Evolutionary conservation across 2,888 invertebrate species (phyloP).

Genomic region (Ophioninae sp.): DNA sequence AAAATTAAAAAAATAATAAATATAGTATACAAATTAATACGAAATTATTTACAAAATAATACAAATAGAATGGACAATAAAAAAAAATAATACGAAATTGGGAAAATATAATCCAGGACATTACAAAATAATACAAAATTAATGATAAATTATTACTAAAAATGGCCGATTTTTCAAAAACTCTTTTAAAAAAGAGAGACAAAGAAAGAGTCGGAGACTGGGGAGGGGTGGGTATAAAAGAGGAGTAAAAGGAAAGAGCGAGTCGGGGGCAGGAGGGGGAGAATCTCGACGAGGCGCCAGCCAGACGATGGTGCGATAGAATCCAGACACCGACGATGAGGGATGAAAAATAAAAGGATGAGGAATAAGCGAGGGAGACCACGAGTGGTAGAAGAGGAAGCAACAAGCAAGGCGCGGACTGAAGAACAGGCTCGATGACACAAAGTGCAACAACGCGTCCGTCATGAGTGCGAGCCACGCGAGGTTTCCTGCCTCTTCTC

Average conservation of each 20-base stretch:
- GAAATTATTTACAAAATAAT: too few relatives aligned
- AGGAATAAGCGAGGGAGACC: slow-evolving; percentile 37
- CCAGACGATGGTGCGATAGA: slow-evolving; percentile 51
- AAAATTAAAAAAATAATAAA: too few relatives aligned
- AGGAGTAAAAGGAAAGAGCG: slow-evolving; percentile 1
- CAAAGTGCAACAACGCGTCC: slow-evolving; percentile 63
- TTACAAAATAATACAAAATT: too few relatives aligned
- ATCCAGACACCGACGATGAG: slow-evolving; percentile 53
- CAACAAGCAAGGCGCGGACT: slow-evolving; percentile 61
- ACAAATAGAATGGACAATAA: too few relatives aligned
- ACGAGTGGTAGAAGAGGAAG: slow-evolving; percentile 47
- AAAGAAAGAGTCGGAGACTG: neutral
- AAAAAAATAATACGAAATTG: too few relatives aligned
- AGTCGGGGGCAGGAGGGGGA: slow-evolving; percentile 15
- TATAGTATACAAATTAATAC: too few relatives aligned
- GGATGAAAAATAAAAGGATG: slow-evolving; percentile 56
- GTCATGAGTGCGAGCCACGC: slow-evolving; percentile 69
- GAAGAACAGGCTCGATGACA: slow-evolving; percentile 64
- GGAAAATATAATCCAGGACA: too few relatives aligned
- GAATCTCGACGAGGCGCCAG: slow-evolving; percentile 57
- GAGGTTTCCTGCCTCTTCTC: slow-evolving; percentile 58
- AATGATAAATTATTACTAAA: too few relatives aligned
- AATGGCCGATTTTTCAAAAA: too few relatives aligned
- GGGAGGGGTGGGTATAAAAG: slow-evolving; percentile 18
- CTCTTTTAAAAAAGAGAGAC: too few relatives aligned